Evolutionary conservation across 2,113 vertebrate species (phyloP).

Genomic region (Cynoglossus semilaevis): DNA sequence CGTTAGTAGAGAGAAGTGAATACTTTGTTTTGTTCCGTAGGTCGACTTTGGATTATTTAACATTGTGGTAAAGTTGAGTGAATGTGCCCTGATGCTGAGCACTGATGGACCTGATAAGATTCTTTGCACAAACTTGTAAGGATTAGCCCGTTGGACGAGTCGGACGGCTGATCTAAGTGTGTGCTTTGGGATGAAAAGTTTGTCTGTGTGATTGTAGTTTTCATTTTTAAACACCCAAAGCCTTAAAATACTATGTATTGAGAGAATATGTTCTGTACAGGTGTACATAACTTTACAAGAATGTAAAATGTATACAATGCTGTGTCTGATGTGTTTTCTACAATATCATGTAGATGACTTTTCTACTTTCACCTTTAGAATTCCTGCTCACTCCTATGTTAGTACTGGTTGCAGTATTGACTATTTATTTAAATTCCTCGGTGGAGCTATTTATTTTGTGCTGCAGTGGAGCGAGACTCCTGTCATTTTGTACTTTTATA

Average conservation of each 20-base stretch:
- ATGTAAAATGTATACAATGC: constrained; percentile 77
- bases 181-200: constrained; percentile 63
- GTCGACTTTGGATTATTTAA: constrained; percentile 50
- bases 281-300: constrained; percentile 75
- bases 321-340: constrained; percentile 75
- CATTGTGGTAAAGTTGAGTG: constrained; percentile 67
- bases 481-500: constrained; percentile 80
- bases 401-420: constrained; percentile 80
- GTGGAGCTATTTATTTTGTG: constrained; percentile 81
- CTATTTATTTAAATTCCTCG: constrained; percentile 78
- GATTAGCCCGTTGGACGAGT: constrained; percentile 64
- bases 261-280: constrained; percentile 77
- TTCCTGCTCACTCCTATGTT: constrained; percentile 66
- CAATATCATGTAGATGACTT: constrained; percentile 65
- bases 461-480: constrained; percentile 73
- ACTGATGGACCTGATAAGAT: constrained; percentile 74
- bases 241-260: constrained; percentile 84
- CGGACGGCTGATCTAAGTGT: constrained; percentile 65
- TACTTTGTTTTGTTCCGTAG: constrained; percentile 38
- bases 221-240: constrained; percentile 66
- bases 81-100: constrained; percentile 67
- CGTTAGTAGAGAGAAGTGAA: constrained; percentile 28
- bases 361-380: constrained; percentile 64
- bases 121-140: constrained; percentile 78
- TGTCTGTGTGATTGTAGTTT: constrained; percentile 19